Base-by-base conservation (phyloP, 2,113 vertebrate genomes). In the Ptilonorhynchus violaceus region DNA sequence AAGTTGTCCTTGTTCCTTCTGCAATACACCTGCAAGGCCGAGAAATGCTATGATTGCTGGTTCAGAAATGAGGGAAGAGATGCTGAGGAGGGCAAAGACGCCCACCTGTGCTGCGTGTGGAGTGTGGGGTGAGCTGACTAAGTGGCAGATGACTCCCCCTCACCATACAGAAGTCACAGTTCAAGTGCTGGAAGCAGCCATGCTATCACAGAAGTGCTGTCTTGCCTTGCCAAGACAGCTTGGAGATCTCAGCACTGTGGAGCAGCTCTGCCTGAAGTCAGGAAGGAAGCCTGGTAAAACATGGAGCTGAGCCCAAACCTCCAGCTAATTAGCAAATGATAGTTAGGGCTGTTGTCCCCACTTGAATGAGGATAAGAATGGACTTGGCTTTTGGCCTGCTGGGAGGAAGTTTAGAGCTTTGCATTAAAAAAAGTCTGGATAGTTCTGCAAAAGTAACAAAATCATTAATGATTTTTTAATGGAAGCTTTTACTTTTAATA, bases 131-230 rank as follows among this genome's bases (percentile, higher is more conserved):
- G 93, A 82, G 85, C 52, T 85, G 78, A 23, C 14, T 42, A 28
- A 73, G 70, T 2, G 3, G 52, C 15, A 42, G 66, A 24, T 85
- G 58, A 63, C 62, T 75, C 52, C 30, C 30, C 35, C 1, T 11
- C 42, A 20, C 47, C 4, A 0, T 7, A 31, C 31, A 93, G 66
- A 46, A 70, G 59, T 59, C 70, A 12, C 70, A 47, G 39, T 11
- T 90, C 20, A 30, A 41, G 44, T 33, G 49, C 74, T 83, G 44
- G 67, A 72, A 75, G 60, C 60, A 62, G 18, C 35, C 19, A 1
- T 8, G 13, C 41, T 31, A 10, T 67, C 1, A 0, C 52, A 78
- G 15, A 76, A 72, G 2, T 21, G 31, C 19, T 0, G 0, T 44
- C n/a, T 37, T 46, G n/a, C 66, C 44, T 88, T 72, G 25, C 52